phyloP scores from a whole-genome alignment of 2,888 invertebrate genomes.

The Xanthostigma xanthostigma region DNA sequence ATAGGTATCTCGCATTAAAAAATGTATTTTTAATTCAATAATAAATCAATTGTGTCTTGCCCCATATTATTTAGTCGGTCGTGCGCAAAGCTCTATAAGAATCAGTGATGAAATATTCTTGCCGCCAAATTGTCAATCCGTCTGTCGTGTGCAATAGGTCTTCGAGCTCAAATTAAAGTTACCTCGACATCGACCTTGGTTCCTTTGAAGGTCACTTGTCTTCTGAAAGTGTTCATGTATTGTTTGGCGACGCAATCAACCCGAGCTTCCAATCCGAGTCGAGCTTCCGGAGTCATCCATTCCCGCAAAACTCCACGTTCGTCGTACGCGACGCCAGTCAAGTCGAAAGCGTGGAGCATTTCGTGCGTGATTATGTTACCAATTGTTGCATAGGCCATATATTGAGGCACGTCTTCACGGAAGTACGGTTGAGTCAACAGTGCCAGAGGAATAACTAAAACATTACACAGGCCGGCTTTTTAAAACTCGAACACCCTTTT shows the following conservation, averaged over 20 bases:
- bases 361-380: constrained; percentile 35
- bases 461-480: no score
- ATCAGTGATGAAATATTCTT: no score
- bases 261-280: constrained; percentile 27
- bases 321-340: constrained; percentile 20
- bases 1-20: no score
- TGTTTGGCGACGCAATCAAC: constrained; percentile 31
- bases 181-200: constrained; percentile 31
- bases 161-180: neutral
- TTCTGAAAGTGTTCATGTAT: constrained; percentile 24
- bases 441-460: constrained; percentile 32
- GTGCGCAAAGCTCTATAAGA: no score
- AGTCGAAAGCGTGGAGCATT: constrained; percentile 34
- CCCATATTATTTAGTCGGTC: no score
- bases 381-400: constrained; percentile 30
- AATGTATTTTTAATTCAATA: no score
- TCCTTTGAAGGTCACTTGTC: constrained; percentile 29
- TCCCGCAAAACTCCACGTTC: constrained; percentile 23
- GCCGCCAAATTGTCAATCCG: no score
- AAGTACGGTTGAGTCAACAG: constrained; percentile 34
- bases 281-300: constrained; percentile 28
- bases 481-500: no score
- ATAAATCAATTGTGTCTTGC: no score
- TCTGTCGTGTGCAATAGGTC: no score
- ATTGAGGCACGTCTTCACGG: constrained; percentile 29